Base-by-base conservation (phyloP, 2,797 vertebrate genomes). In the Hydrocynus forskahlii region DNA sequence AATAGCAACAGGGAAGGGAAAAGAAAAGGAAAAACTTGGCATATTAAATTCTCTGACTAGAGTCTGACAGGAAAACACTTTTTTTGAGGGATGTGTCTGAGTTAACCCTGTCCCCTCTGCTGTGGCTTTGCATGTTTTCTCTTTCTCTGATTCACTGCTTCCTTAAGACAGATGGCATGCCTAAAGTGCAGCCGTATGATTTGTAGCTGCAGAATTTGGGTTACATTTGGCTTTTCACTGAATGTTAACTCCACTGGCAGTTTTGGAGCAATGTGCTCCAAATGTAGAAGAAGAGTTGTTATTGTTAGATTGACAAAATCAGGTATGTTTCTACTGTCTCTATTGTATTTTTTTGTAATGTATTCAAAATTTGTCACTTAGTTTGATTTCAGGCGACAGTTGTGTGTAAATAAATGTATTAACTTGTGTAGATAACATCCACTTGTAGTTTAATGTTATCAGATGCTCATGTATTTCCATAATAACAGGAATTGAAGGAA, bases 401-500 rank as follows among this genome's bases (percentile, higher is more conserved):
- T 5, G 38, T 6, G 12, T 69, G 14, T 38, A 23, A 35, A 21
- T 29, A 21, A 4, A 25, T 21, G 50, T 57, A 7, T 54, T 9
- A 10, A 43, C 21, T 45, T 12, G 13, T 52, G 50, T 29, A 23
- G 16, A 1, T 63, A 9, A 63, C 17, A 19, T 14, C 12, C n/a
- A 48, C 19, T 54, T 60, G 29, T 78, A 23, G 40, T 54, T 64
- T 55, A 45, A 5, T 59, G 10, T 43, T 52, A 14, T 66, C n/a
- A 62, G 5, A 48, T 57, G 63, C 35, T 76, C 73, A 76, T 88
- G 68, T 79, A 16, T n/a, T 29, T 71, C 4, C 25, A 17, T 74
- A 54, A 81, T 55, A 21, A 59, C 75, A 99, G 98, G 96, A 94
- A 89, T 93, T 99, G 77, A 99, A 98, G 94, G 97, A 98, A 54